A percentile compares a stretch with the other conserved stretches of the same genome.
Evolutionary conservation across 2,888 invertebrate genomes (phyloP).

Genomic region (Carabus problematicus): DNA sequence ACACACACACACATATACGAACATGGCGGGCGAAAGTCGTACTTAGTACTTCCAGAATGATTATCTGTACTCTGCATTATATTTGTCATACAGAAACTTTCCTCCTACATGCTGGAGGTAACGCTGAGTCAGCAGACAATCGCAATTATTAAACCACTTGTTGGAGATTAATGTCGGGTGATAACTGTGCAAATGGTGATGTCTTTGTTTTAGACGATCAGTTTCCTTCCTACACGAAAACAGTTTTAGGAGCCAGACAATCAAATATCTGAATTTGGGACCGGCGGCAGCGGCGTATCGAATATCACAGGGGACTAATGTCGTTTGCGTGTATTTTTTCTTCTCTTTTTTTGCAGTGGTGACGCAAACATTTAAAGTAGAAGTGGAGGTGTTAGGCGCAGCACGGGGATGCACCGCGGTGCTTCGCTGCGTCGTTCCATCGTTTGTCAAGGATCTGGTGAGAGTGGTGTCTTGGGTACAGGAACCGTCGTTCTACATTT

Average conservation of each 20-base stretch:
- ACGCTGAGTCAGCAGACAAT: too few species aligned
- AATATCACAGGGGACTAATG: conserved; percentile 2
- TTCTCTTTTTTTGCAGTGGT: conserved; percentile 65
- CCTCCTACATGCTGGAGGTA: too few species aligned
- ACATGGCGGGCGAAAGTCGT: conserved; percentile 2
- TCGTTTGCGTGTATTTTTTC: conserved; percentile 46
- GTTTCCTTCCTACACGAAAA: too few species aligned
- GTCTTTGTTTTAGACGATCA: too few species aligned
- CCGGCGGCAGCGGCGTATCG: background rate
- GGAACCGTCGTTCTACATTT: conserved; percentile 76
- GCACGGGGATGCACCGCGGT: conserved; percentile 76
- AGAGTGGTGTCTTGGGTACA: conserved; percentile 78
- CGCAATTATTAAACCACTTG: too few species aligned
- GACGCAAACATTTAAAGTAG: conserved; percentile 75
- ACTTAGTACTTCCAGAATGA: too few species aligned
- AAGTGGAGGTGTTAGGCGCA: conserved; percentile 73
- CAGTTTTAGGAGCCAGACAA: too few species aligned
- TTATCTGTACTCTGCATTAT: too few species aligned
- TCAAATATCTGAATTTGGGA: background rate
- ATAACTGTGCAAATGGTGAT: too few species aligned
- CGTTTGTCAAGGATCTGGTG: conserved; percentile 76
- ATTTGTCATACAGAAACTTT: too few species aligned
- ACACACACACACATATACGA: conserved; percentile 1
- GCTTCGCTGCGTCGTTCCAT: conserved; percentile 74
- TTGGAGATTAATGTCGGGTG: too few species aligned